A percentile compares a stretch with the other conserved stretches of the same genome.
Conservation (phyloP, 2,113 vertebrate species). For the Tricholaema leucomelas region DNA sequence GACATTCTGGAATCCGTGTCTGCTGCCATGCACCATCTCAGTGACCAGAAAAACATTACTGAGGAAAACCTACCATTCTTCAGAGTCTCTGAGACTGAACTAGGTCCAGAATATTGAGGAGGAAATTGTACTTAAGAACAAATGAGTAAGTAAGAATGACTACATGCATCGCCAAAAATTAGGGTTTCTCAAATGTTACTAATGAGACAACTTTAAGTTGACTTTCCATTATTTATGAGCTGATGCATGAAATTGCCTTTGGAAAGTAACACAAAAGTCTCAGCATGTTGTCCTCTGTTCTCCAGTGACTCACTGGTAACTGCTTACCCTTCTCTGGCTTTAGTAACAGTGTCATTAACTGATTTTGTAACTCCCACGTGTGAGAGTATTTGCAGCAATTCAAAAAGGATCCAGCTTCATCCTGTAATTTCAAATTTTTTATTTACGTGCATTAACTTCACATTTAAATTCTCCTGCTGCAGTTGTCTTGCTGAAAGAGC, state of each 20-base stretch:
- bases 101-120: neutral
- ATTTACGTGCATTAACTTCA: neutral
- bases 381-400: neutral
- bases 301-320: neutral
- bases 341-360: neutral
- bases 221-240: neutral
- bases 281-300: neutral
- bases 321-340: neutral
- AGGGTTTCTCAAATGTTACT: neutral
- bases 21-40: neutral
- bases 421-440: neutral
- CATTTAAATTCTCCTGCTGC: neutral
- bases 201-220: neutral
- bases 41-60: fast-evolving
- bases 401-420: neutral
- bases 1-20: neutral
- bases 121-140: neutral
- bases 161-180: neutral
- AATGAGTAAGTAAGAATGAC: neutral
- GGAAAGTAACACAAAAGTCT: neutral
- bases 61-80: neutral
- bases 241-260: neutral
- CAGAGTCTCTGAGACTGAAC: neutral
- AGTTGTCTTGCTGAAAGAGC: neutral
- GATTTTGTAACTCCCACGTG: neutral